Percentiles rank a stretch among this genome's conserved stretches.
Conservation (phyloP, 2,888 invertebrate genomes). For the Clivina fossor region DNA sequence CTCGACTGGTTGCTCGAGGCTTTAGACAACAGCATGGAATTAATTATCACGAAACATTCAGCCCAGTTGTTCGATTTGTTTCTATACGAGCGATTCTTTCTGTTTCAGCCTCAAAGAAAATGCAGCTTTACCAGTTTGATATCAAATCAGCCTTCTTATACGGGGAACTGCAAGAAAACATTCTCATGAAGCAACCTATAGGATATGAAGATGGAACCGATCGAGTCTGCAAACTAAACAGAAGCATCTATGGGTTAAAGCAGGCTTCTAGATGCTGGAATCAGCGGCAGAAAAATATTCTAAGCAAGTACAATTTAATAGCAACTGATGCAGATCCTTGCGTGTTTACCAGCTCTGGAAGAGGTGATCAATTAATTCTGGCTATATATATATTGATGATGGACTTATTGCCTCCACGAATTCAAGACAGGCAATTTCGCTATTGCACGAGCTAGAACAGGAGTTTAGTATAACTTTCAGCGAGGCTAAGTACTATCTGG, state of each 20-base stretch:
- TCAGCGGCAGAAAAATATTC: conserved; percentile 39
- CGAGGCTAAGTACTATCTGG: conserved; percentile 21
- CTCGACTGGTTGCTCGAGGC: conserved; percentile 40
- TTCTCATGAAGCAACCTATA: conserved; percentile 47
- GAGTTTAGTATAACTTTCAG: conserved; percentile 32
- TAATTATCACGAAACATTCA: conserved; percentile 45
- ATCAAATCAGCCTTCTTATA: conserved; percentile 44
- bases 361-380: conserved; percentile 36
- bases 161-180: conserved; percentile 42
- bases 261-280: conserved; percentile 47
- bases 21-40: conserved; percentile 38
- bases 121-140: conserved; percentile 43
- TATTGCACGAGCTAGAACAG: conserved; percentile 36
- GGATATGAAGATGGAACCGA: conserved; percentile 43
- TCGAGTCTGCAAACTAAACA: conserved; percentile 43
- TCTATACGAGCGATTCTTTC: conserved; percentile 42
- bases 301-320: background rate
- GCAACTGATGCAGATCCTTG: background rate
- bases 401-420: conserved; percentile 40
- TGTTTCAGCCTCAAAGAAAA: conserved; percentile 38
- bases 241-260: conserved; percentile 47
- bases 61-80: conserved; percentile 43
- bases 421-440: conserved; percentile 22
- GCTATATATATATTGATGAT: conserved; percentile 45
- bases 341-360: background rate